Base-by-base conservation (phyloP, 2,888 invertebrate species). In the Brassicogethes aeneus region DNA sequence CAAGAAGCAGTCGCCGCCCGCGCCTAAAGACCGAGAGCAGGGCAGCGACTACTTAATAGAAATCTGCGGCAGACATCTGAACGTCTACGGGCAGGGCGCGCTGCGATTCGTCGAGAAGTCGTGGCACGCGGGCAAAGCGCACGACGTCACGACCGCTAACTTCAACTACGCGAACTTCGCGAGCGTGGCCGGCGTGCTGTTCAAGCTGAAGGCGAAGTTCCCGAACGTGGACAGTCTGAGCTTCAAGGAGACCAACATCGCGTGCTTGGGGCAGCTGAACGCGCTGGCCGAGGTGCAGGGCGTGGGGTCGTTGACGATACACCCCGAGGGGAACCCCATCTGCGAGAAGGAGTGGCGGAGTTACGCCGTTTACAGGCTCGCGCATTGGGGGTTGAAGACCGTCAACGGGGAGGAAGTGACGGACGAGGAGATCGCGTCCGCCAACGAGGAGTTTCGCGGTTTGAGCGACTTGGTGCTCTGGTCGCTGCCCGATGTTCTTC, bases 81-180 rank as follows among this genome's bases (percentile, higher is more conserved):
- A 88, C 61, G 79, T 90, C 16, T 90, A 88, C 70, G 91, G 91
- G 0, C 85, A 87, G 54, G 88, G 88, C n/a, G 89, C 90, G 1
- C 72, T 91, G 17, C 77, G 86, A 29, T 86, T 85, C 52, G 77
- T 90, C 33, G 84, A 89, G 54, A 79, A 82, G 47, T 77, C 81
- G 45, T 91, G 88, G 90, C 89, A 81, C 62, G 74, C 76, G 57
- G 75, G 79, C 44, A 85, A 83, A 63, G 84, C 88, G 3, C 76
- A 79, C 39, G 82, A 85, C 45, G 90, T 91, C 12, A 84, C 79
- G 35, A 80, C 80, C 7, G 81, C 89, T 38, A 89, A 90, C 56
- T 92, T 91, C 61, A 87, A 88, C 68, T 91, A 90, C 61, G 83
- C 89, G 34, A 86, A 87, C 60, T 92, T 87, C 62, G 89, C 87